phyloP scores from a whole-genome alignment of 2,888 invertebrate genomes.

The Tortricodes alternella region DNA sequence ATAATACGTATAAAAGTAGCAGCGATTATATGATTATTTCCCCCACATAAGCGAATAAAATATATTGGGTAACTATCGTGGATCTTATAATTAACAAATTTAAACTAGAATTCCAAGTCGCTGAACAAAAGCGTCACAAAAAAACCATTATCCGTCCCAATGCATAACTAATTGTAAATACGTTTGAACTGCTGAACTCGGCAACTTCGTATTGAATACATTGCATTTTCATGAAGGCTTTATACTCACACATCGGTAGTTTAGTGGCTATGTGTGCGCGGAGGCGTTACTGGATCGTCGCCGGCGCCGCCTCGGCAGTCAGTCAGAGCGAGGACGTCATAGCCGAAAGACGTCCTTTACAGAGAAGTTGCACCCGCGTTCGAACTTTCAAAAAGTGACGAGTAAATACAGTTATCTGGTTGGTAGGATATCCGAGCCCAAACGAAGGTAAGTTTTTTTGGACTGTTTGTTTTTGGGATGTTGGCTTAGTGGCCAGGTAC shows the following conservation, averaged over 20 bases:
- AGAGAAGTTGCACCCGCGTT: conserved; percentile 31
- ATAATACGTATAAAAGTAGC: too few relatives aligned
- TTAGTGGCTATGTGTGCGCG: conserved; percentile 52
- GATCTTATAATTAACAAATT: too few relatives aligned
- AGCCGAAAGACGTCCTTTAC: conserved; percentile 48
- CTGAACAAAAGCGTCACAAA: conserved; percentile 11
- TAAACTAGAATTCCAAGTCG: background rate
- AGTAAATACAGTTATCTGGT: conserved; percentile 67
- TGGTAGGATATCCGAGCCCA: conserved; percentile 66
- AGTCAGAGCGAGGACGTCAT: conserved; percentile 59
- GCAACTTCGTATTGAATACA: conserved; percentile 47
- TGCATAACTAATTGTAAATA: conserved; percentile 26
- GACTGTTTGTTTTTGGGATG: conserved; percentile 40
- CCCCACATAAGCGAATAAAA: too few relatives aligned
- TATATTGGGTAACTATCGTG: too few relatives aligned
- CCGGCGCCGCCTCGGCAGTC: conserved; percentile 67
- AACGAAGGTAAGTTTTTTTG: conserved; percentile 58
- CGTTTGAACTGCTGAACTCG: conserved; percentile 27
- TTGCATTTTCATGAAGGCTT: conserved; percentile 74
- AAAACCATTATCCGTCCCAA: background rate
- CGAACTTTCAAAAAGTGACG: conserved; percentile 39
- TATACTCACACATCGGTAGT: conserved; percentile 40
- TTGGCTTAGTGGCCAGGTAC: conserved; percentile 62
- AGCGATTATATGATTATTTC: too few relatives aligned
- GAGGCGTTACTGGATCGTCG: conserved; percentile 62